These are phyloP conservation scores for Ellobius talpinus DNA, from an alignment of 2,113 vertebrate species.

Conservation along the genomic window DNA sequence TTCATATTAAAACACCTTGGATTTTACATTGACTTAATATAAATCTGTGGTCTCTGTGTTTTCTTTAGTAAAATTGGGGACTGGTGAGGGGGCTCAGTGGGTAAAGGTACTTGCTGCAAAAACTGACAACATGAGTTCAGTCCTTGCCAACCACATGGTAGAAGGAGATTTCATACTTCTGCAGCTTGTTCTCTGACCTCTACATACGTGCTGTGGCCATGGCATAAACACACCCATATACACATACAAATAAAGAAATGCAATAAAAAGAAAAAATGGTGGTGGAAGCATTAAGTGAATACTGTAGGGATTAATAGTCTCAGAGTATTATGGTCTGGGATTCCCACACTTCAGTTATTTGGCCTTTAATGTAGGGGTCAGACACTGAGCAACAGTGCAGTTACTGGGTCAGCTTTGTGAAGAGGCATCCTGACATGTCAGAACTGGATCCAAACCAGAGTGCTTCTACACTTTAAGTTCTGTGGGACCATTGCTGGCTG, in stretches of 20 bases:
- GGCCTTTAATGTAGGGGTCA: neutral
- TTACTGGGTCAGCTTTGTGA: neutral
- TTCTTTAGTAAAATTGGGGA: neutral
- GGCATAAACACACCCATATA: neutral
- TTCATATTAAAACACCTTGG: neutral
- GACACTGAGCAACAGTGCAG: neutral
- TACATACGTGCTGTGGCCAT: no score
- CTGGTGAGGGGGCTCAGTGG: neutral
- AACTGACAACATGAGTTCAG: neutral
- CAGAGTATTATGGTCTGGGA: neutral
- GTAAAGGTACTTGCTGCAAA: neutral
- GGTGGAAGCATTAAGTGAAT: neutral
- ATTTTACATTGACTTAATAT: slow-evolving; percentile 35
- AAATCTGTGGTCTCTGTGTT: neutral
- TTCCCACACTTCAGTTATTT: neutral
- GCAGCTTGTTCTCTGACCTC: neutral
- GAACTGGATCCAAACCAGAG: neutral
- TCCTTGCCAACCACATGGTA: neutral
- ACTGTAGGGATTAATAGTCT: neutral
- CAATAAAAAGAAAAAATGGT: neutral
- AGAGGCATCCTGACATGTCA: neutral
- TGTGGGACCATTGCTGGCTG: neutral
- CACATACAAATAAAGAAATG: neutral
- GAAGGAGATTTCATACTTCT: neutral
- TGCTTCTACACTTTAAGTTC: neutral